A percentile compares a stretch with the other conserved stretches of the same genome.
phyloP scores from a whole-genome alignment of 1,140 invertebrate species.

The Drosophila kohkoa region DNA sequence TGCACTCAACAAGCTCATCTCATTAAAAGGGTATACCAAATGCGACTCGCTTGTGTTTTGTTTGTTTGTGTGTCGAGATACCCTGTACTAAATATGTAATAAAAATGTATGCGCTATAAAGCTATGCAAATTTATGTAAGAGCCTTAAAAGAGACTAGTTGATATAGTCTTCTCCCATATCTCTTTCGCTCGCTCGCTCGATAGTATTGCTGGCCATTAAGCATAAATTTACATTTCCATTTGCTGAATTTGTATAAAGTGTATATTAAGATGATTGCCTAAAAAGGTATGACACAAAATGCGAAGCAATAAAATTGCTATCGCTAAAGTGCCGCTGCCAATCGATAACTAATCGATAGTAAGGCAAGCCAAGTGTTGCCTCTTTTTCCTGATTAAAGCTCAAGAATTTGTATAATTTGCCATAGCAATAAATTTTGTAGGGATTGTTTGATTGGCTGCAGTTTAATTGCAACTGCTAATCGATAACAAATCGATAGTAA shows the following conservation, averaged over 20 bases:
- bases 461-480: no score
- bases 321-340: no score
- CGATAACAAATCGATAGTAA: no score
- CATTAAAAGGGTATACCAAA: slow-evolving; percentile 2
- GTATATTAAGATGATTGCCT: no score
- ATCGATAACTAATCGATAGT: no score
- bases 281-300: no score
- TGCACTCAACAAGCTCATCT: no score
- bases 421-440: no score
- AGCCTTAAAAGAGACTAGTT: slow-evolving; percentile 9
- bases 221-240: slow-evolving; percentile 3
- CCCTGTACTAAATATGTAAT: slow-evolving; percentile 1
- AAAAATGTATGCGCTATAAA: slow-evolving; percentile 29
- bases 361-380: no score
- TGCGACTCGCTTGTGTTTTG: not conserved
- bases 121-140: slow-evolving; percentile 36
- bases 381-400: not conserved
- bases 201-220: slow-evolving; percentile 12
- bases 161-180: slow-evolving; percentile 1
- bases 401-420: no score
- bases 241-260: slow-evolving; percentile 10
- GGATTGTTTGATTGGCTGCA: no score
- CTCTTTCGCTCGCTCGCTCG: not conserved
- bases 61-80: not conserved
- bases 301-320: no score